Conservation (phyloP, 2,888 invertebrate genomes). For the Brachylomia viminalis region DNA sequence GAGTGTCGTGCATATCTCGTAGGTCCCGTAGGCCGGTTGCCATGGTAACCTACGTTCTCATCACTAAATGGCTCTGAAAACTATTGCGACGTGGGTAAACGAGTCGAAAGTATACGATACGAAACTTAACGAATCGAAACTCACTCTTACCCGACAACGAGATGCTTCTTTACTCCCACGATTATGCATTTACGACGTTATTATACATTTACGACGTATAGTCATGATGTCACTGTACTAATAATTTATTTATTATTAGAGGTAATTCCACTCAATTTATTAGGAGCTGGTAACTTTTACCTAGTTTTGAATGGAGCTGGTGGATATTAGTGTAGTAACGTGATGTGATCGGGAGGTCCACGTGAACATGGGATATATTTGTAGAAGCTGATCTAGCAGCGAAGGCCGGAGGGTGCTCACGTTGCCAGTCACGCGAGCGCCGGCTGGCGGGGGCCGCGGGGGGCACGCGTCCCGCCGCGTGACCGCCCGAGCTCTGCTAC, state of each 20-base stretch:
- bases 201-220: background rate
- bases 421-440: slow-evolving; percentile 56
- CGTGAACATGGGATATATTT: slow-evolving; percentile 53
- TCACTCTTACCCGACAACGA: background rate
- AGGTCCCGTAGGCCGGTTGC: slow-evolving; percentile 43
- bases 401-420: slow-evolving; percentile 67
- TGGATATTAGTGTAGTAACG: slow-evolving; percentile 5
- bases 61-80: background rate
- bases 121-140: background rate
- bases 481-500: slow-evolving; percentile 20
- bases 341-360: slow-evolving; percentile 28
- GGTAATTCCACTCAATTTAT: background rate
- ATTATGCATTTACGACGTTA: too few relatives aligned
- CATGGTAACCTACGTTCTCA: slow-evolving; percentile 38
- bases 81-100: background rate
- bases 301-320: background rate
- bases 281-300: background rate
- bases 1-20: slow-evolving; percentile 45
- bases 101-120: background rate
- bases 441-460: slow-evolving; percentile 16
- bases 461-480: slow-evolving; percentile 48
- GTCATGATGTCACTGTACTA: background rate
- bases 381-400: slow-evolving; percentile 52
- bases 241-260: background rate
- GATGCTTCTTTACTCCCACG: background rate